Evolutionary conservation across 2,113 vertebrate species (phyloP).

Genomic region (Emydocephalus ijimae): DNA sequence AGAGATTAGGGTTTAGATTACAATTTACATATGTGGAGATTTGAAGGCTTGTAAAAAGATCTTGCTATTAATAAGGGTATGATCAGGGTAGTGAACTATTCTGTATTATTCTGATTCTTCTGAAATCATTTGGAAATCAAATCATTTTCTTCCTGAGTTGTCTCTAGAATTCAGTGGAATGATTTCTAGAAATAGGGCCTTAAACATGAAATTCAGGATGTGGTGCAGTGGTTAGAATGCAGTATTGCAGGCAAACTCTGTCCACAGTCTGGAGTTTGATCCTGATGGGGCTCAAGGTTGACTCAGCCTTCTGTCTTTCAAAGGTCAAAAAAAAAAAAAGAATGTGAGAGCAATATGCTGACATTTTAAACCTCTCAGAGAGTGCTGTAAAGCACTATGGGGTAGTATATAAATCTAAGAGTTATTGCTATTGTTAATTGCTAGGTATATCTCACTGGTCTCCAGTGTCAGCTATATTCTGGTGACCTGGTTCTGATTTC

Average conservation of each 20-base stretch:
- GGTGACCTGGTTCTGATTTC: background rate
- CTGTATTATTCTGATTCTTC: background rate
- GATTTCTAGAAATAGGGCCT: background rate
- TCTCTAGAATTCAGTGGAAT: background rate
- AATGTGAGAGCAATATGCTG: background rate
- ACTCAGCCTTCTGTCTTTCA: background rate
- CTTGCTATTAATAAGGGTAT: background rate
- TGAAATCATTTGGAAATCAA: background rate
- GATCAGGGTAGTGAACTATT: background rate
- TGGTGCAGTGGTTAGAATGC: background rate
- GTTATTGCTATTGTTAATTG: no score
- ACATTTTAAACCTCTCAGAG: background rate
- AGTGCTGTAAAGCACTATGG: no score
- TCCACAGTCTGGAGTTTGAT: background rate
- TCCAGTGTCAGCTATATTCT: background rate
- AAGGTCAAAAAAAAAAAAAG: background rate
- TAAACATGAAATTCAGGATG: background rate
- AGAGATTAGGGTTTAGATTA: background rate
- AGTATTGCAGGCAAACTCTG: background rate
- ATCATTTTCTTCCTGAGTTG: background rate
- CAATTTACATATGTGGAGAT: background rate
- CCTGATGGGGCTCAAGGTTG: background rate
- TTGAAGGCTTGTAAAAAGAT: background rate
- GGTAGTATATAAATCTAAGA: no score
- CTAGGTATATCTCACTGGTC: background rate